Evolutionary conservation across 2,113 vertebrate genomes (phyloP), one percentile per base, ranked within the genome.

Genomic region (Odontesthes bonariensis): DNA sequence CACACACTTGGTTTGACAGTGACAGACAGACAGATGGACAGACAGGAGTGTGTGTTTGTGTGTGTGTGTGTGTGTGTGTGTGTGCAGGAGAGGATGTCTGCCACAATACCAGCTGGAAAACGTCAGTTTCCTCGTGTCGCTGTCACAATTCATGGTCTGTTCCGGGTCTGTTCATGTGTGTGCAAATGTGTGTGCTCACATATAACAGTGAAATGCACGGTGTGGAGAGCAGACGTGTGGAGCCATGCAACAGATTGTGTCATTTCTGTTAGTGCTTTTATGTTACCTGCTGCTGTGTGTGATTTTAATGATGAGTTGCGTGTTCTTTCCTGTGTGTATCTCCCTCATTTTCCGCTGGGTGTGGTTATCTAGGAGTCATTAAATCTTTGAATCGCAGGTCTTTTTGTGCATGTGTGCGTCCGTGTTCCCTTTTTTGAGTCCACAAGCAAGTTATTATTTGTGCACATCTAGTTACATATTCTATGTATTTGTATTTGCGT

Each of bases 101-200:
- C 69, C 77, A 89, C 81, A 70, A 46, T 69, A 86, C 81, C 90
- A 89, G 86, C 87, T 86, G 87, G 84, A 88, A 86, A 85, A 85
- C 58, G 77, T 92, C 89, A 87, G 80, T 85, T 87, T 86, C 61
- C 78, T 79, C 31, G 23, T 77, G 69, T 77, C 61, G 71, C 85
- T 88, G 88, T 89, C 88, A 89, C 79, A 81, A 69, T 77, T 61
- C 44, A 51, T 63, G 63, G n/a, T 77, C 42, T 69, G 65, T 17
- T 61, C 44, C 53, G 66, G 63, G n/a, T 77, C 42, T 69, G 65
- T 17, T 49, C 38, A 17, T 66, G 60, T 56, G 69, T 47, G 11
- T 67, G 12, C 69, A 44, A 51, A 40, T 61, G 38, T 67, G 53
- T 46, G 38, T 77, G 73, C 71, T 76, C 81, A 77, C 78, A 82